Conservation (phyloP, 2,113 vertebrate species). For the Melanerpes aurifrons region DNA sequence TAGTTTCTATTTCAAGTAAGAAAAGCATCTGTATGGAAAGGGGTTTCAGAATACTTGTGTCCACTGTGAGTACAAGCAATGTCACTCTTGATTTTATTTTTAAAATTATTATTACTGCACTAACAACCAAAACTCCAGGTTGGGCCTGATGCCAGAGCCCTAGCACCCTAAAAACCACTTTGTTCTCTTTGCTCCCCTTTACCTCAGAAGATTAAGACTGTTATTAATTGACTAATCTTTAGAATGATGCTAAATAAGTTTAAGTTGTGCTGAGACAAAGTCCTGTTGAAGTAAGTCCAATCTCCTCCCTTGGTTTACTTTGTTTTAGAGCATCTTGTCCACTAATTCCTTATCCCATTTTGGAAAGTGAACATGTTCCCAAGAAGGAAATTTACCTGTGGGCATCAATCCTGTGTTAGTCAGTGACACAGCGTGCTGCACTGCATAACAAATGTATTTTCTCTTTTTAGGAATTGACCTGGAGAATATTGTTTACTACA, state of each 20-base stretch:
- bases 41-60: not conserved
- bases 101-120: not conserved
- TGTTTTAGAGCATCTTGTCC: not conserved
- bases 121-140: not conserved
- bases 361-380: not conserved
- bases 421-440: not conserved
- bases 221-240: not conserved
- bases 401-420: not conserved
- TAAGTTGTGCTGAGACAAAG: not conserved
- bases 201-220: not conserved
- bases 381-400: not conserved
- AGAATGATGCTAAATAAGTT: not conserved
- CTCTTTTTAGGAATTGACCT: conserved; percentile 89
- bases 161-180: not conserved
- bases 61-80: not conserved
- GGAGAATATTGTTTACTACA: conserved; percentile 99
- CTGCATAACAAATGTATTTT: not conserved
- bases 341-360: not conserved
- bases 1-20: not conserved
- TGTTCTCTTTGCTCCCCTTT: not conserved
- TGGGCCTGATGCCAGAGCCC: not conserved
- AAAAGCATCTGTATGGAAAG: not conserved
- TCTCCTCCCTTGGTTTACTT: not conserved
- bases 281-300: not conserved
- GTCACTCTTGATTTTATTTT: not conserved